Percentiles rank a stretch among this genome's conserved stretches.
Evolutionary conservation across 1,140 invertebrate species (phyloP).

Genomic region (Reticulitermes speratus): DNA sequence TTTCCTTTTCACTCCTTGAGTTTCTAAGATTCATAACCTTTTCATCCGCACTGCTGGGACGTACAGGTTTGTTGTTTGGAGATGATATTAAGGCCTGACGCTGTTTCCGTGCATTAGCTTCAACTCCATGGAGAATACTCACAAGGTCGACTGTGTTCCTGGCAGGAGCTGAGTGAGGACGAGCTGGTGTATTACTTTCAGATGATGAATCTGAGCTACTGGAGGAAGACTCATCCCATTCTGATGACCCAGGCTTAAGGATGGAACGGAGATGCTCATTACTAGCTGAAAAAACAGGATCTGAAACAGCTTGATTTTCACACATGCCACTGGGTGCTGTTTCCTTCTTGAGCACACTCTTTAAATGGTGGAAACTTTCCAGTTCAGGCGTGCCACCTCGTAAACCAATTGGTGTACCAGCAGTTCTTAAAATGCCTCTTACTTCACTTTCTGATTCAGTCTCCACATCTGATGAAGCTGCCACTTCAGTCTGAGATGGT

Average conservation of each 20-base stretch:
- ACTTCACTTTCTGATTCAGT: slow-evolving; percentile 44
- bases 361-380: slow-evolving; percentile 35
- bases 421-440: slow-evolving; percentile 52
- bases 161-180: not conserved
- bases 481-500: slow-evolving; percentile 19
- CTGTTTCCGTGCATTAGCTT: slow-evolving; percentile 30
- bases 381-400: slow-evolving; percentile 15
- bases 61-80: not conserved
- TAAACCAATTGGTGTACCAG: not conserved
- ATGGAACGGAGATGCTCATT: slow-evolving; percentile 35
- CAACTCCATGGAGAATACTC: slow-evolving; percentile 36
- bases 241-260: slow-evolving; percentile 38
- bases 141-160: slow-evolving; percentile 34
- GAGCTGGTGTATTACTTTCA: not conserved
- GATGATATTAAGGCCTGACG: not conserved
- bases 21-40: slow-evolving; percentile 35
- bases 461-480: slow-evolving; percentile 21
- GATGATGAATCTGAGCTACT: not conserved
- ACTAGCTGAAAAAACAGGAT: not conserved
- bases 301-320: not conserved
- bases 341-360: slow-evolving; percentile 42
- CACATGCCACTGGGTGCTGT: slow-evolving; percentile 28
- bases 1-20: slow-evolving; percentile 10
- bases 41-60: slow-evolving; percentile 25
- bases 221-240: slow-evolving; percentile 21